Percentiles rank a stretch among this genome's conserved stretches.
Conservation (phyloP, 2,113 vertebrate species). For the Cairina moschata region DNA sequence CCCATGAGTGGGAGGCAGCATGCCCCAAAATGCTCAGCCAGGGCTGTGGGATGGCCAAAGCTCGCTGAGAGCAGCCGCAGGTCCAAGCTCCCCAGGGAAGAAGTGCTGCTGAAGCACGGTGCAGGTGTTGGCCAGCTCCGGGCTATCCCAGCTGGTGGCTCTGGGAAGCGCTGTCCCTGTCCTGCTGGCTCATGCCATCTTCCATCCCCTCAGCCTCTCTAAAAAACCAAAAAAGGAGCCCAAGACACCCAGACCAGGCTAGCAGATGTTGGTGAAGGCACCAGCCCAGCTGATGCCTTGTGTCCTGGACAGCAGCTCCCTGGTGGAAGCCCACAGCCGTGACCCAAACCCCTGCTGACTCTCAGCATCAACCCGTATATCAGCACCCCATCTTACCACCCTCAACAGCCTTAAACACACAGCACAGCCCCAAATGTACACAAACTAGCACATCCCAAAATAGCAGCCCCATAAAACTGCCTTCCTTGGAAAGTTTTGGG, state of each 20-base stretch:
- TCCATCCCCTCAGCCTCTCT: not conserved
- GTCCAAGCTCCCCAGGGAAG: not conserved
- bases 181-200: not conserved
- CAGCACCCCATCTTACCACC: not conserved
- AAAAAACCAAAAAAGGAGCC: not conserved
- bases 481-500: not conserved
- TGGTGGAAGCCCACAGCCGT: no score
- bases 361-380: fast-evolving
- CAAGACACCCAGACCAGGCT: not conserved
- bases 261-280: not conserved
- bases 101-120: fast-evolving
- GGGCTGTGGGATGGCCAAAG: not conserved
- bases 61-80: not conserved
- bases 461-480: not conserved
- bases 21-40: fast-evolving
- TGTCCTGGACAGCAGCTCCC: fast-evolving
- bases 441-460: not conserved
- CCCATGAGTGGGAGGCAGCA: not conserved
- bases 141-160: not conserved
- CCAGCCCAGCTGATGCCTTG: not conserved
- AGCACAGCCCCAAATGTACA: not conserved
- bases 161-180: not conserved
- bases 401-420: not conserved
- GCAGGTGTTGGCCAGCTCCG: not conserved
- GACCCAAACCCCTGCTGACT: not conserved